Evolutionary conservation across 2,797 vertebrate species (phyloP).

Genomic region (Sylvia borin): DNA sequence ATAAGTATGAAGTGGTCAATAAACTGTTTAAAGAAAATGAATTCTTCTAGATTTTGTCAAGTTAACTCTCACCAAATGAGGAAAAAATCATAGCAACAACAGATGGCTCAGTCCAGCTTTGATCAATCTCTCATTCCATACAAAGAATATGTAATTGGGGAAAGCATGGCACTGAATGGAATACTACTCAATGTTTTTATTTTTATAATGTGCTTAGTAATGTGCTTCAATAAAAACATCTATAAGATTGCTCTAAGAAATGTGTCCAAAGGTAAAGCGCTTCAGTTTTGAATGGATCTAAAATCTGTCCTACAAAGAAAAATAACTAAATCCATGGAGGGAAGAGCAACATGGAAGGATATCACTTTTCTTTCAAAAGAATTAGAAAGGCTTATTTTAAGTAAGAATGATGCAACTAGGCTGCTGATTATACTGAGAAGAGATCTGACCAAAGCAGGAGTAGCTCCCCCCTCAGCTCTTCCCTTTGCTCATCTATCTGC

Average conservation of each 20-base stretch:
- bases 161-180: not conserved
- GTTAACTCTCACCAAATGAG: not conserved
- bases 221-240: not conserved
- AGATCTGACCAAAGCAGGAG: not conserved
- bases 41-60: not conserved
- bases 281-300: not conserved
- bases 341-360: not conserved
- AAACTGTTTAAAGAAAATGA: not conserved
- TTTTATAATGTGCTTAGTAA: not conserved
- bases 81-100: not conserved
- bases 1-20: not conserved
- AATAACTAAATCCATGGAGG: not conserved
- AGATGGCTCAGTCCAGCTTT: not conserved
- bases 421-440: not conserved
- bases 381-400: not conserved
- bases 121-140: not conserved
- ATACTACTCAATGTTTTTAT: not conserved
- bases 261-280: not conserved
- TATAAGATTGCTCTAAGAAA: not conserved
- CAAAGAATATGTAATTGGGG: not conserved
- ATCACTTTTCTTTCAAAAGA: not conserved
- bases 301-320: not conserved
- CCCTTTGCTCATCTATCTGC: not conserved
- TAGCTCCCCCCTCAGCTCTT: not conserved
- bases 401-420: not conserved